Percentiles rank a stretch among this genome's conserved stretches.
Evolutionary conservation across 1,140 invertebrate genomes (phyloP).

Genomic region (Ceratosolen fusciceps): DNA sequence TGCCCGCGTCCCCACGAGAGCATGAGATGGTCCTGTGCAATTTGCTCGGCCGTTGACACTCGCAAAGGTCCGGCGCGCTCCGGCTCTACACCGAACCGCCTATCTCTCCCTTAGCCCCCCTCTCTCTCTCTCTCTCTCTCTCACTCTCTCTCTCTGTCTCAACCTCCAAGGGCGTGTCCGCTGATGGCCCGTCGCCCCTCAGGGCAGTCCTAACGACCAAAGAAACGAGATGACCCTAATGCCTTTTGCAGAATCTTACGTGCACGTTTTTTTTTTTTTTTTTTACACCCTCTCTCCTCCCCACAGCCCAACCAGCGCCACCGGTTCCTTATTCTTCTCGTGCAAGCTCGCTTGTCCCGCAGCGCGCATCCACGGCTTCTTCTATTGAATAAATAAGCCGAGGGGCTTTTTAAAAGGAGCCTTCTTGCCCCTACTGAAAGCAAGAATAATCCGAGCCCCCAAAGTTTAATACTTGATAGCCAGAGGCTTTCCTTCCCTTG

Average conservation of each 20-base stretch:
- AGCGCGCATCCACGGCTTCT: neutral
- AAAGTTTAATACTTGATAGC: neutral
- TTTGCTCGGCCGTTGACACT: conserved; percentile 38
- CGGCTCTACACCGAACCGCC: neutral
- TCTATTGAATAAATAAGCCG: neutral
- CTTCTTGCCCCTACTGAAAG: no score
- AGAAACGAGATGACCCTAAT: neutral
- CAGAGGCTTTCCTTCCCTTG: neutral
- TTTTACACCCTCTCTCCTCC: no score
- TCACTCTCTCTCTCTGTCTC: neutral
- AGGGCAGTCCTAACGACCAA: neutral
- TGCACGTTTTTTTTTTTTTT: neutral
- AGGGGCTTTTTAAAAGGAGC: neutral
- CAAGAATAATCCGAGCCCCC: neutral
- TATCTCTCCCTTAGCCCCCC: no score
- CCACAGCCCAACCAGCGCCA: no score
- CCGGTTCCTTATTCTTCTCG: no score
- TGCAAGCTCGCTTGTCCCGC: neutral
- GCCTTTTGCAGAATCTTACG: neutral
- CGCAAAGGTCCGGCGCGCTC: neutral
- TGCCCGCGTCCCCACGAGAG: neutral
- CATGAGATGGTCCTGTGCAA: neutral
- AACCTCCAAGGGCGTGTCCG: neutral
- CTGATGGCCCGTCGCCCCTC: neutral
- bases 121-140: no score